Conservation (phyloP, 2,113 vertebrate species). For the Myrmophylax atrothorax region DNA sequence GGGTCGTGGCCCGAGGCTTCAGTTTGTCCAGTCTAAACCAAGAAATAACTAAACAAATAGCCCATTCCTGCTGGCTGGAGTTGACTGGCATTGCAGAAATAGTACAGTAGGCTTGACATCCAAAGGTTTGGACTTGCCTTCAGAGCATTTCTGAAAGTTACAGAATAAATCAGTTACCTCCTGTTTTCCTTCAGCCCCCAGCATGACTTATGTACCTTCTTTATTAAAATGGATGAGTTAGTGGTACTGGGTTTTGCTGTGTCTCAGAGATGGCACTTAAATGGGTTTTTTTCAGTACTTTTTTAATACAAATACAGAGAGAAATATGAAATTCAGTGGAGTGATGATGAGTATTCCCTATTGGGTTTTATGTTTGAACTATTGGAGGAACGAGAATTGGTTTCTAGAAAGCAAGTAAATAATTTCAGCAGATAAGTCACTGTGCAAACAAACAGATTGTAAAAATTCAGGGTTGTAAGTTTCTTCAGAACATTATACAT, state of each 20-base stretch:
- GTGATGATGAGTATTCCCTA: neutral
- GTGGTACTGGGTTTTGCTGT: neutral
- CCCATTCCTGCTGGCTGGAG: neutral
- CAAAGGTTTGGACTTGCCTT: neutral
- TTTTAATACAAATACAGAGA: neutral
- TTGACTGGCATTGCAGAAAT: neutral
- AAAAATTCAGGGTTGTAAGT: neutral
- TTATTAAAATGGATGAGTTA: neutral
- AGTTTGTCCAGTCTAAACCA: neutral
- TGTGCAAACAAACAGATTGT: neutral
- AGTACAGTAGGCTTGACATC: rapidly evolving
- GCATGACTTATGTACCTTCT: neutral
- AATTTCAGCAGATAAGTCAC: neutral
- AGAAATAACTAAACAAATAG: neutral
- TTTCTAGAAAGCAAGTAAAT: neutral
- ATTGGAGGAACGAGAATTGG: neutral
- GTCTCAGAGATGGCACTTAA: neutral
- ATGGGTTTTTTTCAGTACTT: neutral
- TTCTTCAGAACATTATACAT: neutral
- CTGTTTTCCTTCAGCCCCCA: neutral
- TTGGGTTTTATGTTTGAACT: neutral
- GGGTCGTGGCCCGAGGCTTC: neutral
- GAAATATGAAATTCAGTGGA: neutral
- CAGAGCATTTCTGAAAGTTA: neutral
- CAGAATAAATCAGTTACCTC: neutral